These are phyloP conservation scores for Magallana angulata DNA, from an alignment of 1,140 invertebrate species.

Conservation along the genomic window DNA sequence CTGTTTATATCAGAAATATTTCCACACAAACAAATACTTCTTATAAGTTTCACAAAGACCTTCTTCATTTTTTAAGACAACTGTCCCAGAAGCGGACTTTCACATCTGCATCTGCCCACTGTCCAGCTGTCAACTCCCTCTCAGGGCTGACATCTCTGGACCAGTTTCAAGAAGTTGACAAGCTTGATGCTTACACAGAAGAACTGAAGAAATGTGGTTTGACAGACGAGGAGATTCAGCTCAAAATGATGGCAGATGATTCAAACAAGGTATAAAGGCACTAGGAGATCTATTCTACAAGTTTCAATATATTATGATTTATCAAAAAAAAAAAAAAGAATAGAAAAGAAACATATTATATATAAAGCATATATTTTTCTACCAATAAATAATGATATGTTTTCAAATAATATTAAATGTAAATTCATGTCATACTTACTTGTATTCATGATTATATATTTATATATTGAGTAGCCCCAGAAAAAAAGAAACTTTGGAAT, in stretches of 20 bases:
- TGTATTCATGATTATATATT: no score
- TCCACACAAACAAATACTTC: no score
- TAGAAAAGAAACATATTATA: no score
- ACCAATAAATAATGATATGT: no score
- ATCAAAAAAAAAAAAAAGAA: no score
- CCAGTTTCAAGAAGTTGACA: slow-evolving; percentile 60
- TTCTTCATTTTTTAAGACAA: slow-evolving; percentile 58
- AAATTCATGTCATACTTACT: no score
- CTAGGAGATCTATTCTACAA: no score
- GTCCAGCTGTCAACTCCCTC: slow-evolving; percentile 57
- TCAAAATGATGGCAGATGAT: slow-evolving; percentile 62
- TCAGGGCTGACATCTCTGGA: slow-evolving; percentile 60
- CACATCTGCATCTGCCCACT: slow-evolving; percentile 53
- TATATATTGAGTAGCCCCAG: background rate
- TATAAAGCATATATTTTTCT: no score
- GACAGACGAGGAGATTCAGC: slow-evolving; percentile 69
- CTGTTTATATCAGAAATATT: no score
- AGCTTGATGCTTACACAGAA: slow-evolving; percentile 63
- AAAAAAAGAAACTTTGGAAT: slow-evolving; percentile 59
- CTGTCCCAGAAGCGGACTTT: slow-evolving; percentile 65
- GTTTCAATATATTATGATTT: no score
- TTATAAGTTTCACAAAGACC: no score
- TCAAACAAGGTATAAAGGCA: background rate
- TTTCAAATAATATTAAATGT: no score
- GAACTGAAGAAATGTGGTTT: slow-evolving; percentile 70